Conservation (phyloP, 2,113 vertebrate species). For the Polypterus bichir region DNA sequence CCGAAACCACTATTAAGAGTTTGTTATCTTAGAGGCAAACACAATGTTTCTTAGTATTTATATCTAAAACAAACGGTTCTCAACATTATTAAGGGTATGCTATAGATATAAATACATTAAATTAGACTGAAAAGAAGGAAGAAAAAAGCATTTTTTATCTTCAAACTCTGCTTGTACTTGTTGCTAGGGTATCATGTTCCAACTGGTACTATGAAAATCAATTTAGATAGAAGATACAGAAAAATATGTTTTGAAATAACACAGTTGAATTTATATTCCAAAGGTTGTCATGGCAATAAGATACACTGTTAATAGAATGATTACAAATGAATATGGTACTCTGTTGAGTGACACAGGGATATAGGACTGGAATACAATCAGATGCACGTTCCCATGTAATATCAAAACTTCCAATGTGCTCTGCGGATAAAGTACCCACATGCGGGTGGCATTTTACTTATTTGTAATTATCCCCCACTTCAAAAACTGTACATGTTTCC, state of each 20-base stretch:
- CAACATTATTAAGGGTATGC: no score
- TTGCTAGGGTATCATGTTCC: slow-evolving; percentile 6
- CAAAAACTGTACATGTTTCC: background rate
- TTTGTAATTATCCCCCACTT: background rate
- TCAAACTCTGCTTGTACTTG: slow-evolving; percentile 1
- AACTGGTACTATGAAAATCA: slow-evolving; percentile 5
- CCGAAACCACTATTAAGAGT: no score
- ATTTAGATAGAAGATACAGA: slow-evolving; percentile 8
- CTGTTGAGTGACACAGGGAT: background rate
- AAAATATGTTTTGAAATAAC: slow-evolving; percentile 3
- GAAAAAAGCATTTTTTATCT: no score
- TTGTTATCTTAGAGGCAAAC: no score
- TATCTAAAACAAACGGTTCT: no score
- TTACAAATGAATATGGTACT: slow-evolving; percentile 9
- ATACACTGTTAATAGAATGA: background rate
- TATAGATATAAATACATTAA: no score
- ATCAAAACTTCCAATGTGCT: background rate
- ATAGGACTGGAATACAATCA: background rate
- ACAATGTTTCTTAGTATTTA: no score
- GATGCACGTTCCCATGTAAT: background rate
- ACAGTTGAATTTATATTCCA: background rate
- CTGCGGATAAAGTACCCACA: background rate
- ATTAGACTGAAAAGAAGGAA: no score
- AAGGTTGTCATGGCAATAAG: slow-evolving; percentile 6
- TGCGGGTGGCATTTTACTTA: background rate